Conservation (phyloP, 2,113 vertebrate genomes). For the Bujurquina vittata region DNA sequence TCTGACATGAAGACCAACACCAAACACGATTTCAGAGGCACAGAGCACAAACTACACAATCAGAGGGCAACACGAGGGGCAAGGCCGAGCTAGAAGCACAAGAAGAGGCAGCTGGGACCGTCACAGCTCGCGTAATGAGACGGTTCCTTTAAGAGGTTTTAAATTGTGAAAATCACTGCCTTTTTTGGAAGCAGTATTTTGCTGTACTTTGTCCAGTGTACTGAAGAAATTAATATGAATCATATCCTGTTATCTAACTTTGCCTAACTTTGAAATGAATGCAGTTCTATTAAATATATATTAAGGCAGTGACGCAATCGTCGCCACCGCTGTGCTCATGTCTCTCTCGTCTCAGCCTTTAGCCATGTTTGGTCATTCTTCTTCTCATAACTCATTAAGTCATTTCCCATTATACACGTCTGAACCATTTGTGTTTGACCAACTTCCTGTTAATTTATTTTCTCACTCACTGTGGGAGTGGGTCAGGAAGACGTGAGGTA, state of each 20-base stretch:
- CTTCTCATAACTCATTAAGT: neutral
- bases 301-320: neutral
- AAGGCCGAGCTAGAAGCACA: neutral
- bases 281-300: neutral
- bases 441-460: neutral
- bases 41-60: neutral
- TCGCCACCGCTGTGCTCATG: neutral
- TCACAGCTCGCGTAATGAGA: neutral
- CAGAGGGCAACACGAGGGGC: neutral
- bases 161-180: neutral
- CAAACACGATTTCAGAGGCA: neutral
- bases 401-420: neutral
- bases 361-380: too few relatives aligned
- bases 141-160: neutral
- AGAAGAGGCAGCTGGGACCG: fast-evolving
- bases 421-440: neutral
- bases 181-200: too few relatives aligned
- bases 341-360: neutral
- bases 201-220: neutral
- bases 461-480: neutral
- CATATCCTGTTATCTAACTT: neutral
- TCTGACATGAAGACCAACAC: too few relatives aligned
- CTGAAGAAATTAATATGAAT: neutral
- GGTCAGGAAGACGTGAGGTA: neutral
- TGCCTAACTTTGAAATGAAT: neutral